phyloP scores from a whole-genome alignment of 2,888 invertebrate species.

The Tolmerus cingulatus region DNA sequence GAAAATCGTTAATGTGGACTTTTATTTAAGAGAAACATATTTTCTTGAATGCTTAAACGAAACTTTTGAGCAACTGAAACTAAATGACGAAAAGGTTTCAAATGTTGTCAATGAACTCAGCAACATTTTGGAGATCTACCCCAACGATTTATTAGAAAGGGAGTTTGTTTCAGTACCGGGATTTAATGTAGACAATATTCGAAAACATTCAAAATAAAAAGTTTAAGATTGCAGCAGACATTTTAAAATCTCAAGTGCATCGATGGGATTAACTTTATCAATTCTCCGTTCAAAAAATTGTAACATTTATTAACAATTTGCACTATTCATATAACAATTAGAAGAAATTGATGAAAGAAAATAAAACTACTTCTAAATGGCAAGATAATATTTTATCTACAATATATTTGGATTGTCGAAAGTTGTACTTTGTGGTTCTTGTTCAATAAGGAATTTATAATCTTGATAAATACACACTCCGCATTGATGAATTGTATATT shows the following conservation, averaged over 20 bases:
- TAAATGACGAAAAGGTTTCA: background rate
- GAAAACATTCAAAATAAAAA: no score
- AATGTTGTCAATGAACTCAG: background rate
- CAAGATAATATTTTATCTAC: background rate
- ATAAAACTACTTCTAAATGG: background rate
- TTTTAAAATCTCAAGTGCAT: no score
- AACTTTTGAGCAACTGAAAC: background rate
- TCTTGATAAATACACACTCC: background rate
- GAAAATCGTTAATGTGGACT: background rate
- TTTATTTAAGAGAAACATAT: background rate
- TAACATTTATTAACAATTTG: background rate
- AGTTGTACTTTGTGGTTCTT: background rate
- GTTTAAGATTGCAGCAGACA: no score
- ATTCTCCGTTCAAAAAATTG: background rate
- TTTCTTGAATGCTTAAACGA: background rate
- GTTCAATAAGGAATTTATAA: background rate
- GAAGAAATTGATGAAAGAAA: background rate
- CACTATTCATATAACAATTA: background rate
- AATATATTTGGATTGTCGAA: background rate
- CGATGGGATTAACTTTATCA: no score
- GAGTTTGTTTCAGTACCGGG: background rate
- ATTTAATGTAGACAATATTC: background rate
- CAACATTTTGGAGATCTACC: background rate
- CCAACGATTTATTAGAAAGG: background rate
- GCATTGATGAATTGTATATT: background rate